Percentiles rank a stretch among this genome's conserved stretches.
Conservation (phyloP, 2,888 invertebrate genomes). For the Muscina levida region DNA sequence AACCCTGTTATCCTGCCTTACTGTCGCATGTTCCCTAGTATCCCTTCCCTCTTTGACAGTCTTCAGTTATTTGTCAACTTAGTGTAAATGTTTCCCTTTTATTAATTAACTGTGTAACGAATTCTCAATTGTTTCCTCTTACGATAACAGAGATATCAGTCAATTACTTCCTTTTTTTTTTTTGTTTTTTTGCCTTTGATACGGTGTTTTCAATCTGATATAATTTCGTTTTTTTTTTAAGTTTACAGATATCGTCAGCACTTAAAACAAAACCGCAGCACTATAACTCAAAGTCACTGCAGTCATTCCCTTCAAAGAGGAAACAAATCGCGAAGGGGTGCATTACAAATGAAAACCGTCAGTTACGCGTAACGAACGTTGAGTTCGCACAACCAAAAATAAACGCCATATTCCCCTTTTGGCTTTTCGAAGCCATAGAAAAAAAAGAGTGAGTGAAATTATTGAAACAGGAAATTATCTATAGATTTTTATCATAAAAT, state of each 20-base stretch:
- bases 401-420: not conserved
- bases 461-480: constrained; percentile 64
- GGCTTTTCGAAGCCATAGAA: not conserved
- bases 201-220: constrained; percentile 55
- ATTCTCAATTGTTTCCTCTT: not conserved
- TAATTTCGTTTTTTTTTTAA: constrained; percentile 12
- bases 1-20: no score
- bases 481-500: constrained; percentile 57
- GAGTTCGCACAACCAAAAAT: not conserved
- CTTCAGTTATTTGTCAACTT: no score
- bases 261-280: constrained; percentile 59
- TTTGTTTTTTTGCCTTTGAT: constrained; percentile 12
- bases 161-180: constrained; percentile 50
- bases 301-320: not conserved
- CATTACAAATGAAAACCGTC: constrained; percentile 52
- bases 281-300: constrained; percentile 34
- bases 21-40: no score
- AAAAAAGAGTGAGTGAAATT: constrained; percentile 19
- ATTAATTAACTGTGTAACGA: no score
- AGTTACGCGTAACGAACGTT: constrained; percentile 59
- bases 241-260: constrained; percentile 63
- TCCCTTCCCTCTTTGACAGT: no score
- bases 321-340: constrained; percentile 31
- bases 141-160: constrained; percentile 25
- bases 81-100: no score